Evolutionary conservation across 1,140 invertebrate species (phyloP), one percentile per base, ranked within the genome.

Genomic region (Neodiprion virginianus): DNA sequence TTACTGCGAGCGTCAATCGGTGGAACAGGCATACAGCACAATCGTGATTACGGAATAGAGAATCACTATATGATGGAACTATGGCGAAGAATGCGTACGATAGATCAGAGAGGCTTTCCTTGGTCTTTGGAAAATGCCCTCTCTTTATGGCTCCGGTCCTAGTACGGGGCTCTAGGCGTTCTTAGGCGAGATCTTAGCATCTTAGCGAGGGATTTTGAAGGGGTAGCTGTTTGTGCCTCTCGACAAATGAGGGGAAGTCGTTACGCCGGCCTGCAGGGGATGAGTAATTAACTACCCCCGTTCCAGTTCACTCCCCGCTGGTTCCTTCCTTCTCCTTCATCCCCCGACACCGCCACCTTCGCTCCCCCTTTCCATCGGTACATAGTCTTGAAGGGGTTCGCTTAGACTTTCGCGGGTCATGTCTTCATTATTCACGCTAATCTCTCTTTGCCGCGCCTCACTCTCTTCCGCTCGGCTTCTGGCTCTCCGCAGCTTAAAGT

Each of bases 181-280:
- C 70, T 49, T 71, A 50, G 21, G 23, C 21, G 0, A 71, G 48
- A 12, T 40, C 48, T 50, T 40, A 48, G 4, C 23, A 8, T 71
- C 70, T 71, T 50, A 50, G 70, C 23, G 47, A 71, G 48, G 80
- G 67, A 69, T 69, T 47, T 69, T 12, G 40, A 11, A 21, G 40
- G 67, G 67, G 67, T 69, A 21, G 83, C 81, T 85, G 83, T 80
- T 86, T 80, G 83, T 82, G 79, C 83, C 82, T 85, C 83, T 84
- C 84, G 85, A 86, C 85, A 87, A 87, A 87, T 87, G 86, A 86
- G 85, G 84, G 85, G 83, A 86, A 86, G 85, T 87, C 85, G 84
- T 87, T 87, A 87, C 83, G 81, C 81, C 79, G 79, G n/a, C 11
- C 53, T 81, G 78, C 80, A 79, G 85, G 83, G 83, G 79, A 82